These are phyloP conservation scores for Hydrochoerus hydrochaeris DNA, from an alignment of 2,113 vertebrate genomes.

Conservation along the genomic window DNA sequence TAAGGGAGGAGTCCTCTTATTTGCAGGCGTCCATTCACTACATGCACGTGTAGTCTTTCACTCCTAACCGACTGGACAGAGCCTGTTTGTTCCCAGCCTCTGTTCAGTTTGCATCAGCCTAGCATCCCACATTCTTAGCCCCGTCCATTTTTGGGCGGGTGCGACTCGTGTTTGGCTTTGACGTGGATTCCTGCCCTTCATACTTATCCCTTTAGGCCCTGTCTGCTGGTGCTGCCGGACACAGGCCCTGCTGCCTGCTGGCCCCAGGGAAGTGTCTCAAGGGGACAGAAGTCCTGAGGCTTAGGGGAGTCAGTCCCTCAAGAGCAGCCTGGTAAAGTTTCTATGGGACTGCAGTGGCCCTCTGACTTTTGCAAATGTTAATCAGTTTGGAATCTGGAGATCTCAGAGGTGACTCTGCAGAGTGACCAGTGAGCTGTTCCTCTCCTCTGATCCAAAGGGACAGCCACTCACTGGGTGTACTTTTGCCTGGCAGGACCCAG, in stretches of 20 bases:
- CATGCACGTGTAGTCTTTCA: not conserved
- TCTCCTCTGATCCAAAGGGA: not conserved
- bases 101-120: not conserved
- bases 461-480: not conserved
- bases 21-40: not conserved
- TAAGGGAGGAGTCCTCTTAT: not conserved
- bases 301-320: not conserved
- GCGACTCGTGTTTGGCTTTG: not conserved
- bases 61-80: not conserved
- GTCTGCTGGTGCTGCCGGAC: fast-evolving
- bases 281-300: not conserved
- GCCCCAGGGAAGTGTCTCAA: not conserved
- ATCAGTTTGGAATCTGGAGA: not conserved
- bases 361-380: not conserved
- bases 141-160: not conserved
- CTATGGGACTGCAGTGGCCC: not conserved
- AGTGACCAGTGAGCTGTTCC: not conserved
- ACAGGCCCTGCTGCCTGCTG: not conserved
- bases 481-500: not conserved
- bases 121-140: not conserved
- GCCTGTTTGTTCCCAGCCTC: not conserved
- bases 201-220: not conserved
- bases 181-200: not conserved
- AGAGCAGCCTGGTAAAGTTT: not conserved
- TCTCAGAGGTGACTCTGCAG: not conserved